These are phyloP conservation scores for Conger conger DNA, from an alignment of 2,113 vertebrate species.

Conservation along the genomic window DNA sequence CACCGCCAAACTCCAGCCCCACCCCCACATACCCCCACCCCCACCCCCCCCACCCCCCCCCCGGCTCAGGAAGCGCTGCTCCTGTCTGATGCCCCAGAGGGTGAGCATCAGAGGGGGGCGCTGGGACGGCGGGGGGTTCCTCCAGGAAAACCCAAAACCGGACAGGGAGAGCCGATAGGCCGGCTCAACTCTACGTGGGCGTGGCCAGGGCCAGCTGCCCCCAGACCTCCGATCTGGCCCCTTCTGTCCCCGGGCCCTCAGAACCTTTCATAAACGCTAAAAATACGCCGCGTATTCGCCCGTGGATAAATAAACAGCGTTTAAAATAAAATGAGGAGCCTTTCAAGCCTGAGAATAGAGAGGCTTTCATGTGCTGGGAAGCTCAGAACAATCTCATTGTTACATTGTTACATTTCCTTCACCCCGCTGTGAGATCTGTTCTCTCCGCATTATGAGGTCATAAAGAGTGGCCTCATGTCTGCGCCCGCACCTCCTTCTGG, in stretches of 20 bases:
- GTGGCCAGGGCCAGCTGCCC: not conserved
- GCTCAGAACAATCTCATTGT: conserved; percentile 26
- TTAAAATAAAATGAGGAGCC: conserved; percentile 25
- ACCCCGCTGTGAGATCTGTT: conserved; percentile 24
- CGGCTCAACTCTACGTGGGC: not conserved
- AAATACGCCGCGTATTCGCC: conserved; percentile 25
- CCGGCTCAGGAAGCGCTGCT: not conserved
- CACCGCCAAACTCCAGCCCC: too few species aligned
- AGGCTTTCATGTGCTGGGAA: conserved; percentile 26
- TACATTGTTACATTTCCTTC: conserved; percentile 33
- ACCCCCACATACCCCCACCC: too few species aligned
- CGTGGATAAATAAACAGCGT: conserved; percentile 24
- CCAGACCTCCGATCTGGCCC: not conserved
- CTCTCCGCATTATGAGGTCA: conserved; percentile 23
- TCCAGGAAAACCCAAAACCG: not conserved
- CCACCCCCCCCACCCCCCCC: not conserved
- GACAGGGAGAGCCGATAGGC: not conserved
- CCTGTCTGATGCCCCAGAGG: not conserved
- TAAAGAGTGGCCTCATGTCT: conserved; percentile 18
- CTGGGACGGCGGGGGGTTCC: not conserved
- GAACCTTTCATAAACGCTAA: conserved; percentile 26
- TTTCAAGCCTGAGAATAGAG: conserved; percentile 26
- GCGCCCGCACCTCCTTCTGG: not conserved
- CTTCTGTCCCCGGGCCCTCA: not conserved
- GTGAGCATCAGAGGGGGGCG: not conserved